Percentiles rank a stretch among this genome's conserved stretches.
phyloP scores from a whole-genome alignment of 2,888 invertebrate species.

The Steinernema carpocapsae region DNA sequence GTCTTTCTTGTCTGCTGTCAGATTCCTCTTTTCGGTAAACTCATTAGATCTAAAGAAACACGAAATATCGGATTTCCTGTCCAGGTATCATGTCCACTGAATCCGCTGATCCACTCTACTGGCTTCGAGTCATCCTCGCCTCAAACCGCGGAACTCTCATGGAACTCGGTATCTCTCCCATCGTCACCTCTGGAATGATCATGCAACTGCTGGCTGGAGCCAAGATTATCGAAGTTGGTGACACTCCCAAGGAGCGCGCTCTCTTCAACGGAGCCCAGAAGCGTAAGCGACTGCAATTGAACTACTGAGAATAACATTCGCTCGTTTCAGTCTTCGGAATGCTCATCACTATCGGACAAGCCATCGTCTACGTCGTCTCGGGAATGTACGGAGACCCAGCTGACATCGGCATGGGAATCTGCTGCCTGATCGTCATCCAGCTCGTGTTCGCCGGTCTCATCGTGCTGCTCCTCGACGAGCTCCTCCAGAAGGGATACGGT shows the following conservation, averaged over 20 bases:
- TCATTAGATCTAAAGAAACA: constrained; percentile 35
- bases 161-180: constrained; percentile 98
- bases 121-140: constrained; percentile 98
- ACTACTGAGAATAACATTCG: background rate
- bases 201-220: constrained; percentile 98
- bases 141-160: constrained; percentile 96
- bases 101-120: constrained; percentile 98
- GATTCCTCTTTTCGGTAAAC: constrained; percentile 75
- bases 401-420: constrained; percentile 96
- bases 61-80: constrained; percentile 70
- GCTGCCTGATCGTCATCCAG: constrained; percentile 92
- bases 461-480: constrained; percentile 89
- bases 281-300: constrained; percentile 74
- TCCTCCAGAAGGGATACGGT: constrained; percentile 80
- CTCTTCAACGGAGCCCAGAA: constrained; percentile 98
- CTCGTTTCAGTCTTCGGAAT: constrained; percentile 84
- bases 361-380: constrained; percentile 98
- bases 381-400: constrained; percentile 96
- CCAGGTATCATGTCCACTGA: constrained; percentile 99
- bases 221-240: constrained; percentile 98
- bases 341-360: constrained; percentile 98
- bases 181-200: constrained; percentile 95
- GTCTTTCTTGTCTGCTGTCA: constrained; percentile 99
- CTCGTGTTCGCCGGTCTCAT: constrained; percentile 96
- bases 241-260: constrained; percentile 96